These are phyloP conservation scores for Lithosia quadra DNA, from an alignment of 2,888 invertebrate genomes.

Conservation along the genomic window DNA sequence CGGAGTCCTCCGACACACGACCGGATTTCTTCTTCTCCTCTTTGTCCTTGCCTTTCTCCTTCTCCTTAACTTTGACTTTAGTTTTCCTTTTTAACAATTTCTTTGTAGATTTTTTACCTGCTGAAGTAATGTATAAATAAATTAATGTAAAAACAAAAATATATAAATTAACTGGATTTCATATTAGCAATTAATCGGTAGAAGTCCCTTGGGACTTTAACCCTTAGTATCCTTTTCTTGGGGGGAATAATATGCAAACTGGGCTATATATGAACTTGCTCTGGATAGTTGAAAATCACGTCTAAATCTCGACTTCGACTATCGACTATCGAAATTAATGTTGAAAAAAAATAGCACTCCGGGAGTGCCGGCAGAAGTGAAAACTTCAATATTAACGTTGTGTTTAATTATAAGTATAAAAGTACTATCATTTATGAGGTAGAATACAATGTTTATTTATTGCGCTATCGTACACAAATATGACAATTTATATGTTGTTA, in stretches of 20 bases:
- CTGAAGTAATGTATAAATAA: slow-evolving; percentile 58
- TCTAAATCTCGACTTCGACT: too few relatives aligned
- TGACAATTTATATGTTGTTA: too few relatives aligned
- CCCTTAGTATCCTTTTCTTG: not conserved
- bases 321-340: not conserved
- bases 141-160: too few relatives aligned
- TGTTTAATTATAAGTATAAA: too few relatives aligned
- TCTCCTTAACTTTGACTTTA: slow-evolving; percentile 49
- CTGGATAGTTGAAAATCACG: not conserved
- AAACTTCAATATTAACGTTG: too few relatives aligned
- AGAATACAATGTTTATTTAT: too few relatives aligned
- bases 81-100: slow-evolving; percentile 68
- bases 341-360: not conserved
- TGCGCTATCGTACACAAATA: too few relatives aligned
- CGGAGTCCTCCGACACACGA: slow-evolving; percentile 63
- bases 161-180: too few relatives aligned
- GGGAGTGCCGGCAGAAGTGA: too few relatives aligned
- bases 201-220: too few relatives aligned
- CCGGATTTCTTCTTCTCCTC: slow-evolving; percentile 48
- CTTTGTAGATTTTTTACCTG: slow-evolving; percentile 76
- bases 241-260: not conserved
- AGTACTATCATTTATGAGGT: too few relatives aligned
- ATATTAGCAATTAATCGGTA: too few relatives aligned
- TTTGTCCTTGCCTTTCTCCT: slow-evolving; percentile 49
- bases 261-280: not conserved